Base-by-base conservation (phyloP, 2,888 invertebrate species). In the Temnothorax unifasciatus region DNA sequence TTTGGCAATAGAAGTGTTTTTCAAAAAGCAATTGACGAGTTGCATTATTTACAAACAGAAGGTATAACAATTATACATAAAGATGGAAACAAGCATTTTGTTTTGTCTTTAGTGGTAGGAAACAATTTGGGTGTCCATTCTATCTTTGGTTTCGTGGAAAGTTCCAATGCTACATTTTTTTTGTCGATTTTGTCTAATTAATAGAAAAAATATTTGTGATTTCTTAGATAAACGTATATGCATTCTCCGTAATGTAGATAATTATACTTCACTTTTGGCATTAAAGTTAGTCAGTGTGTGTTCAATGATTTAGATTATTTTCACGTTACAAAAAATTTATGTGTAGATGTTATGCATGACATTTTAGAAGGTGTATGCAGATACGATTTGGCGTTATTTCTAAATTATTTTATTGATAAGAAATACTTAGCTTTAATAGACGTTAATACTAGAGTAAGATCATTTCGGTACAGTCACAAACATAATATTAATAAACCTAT, bases 1-100 rank as follows among this genome's bases (percentile, higher is more conserved):
- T 54, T 54, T 54, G 52, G 52, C 21, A 54, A 54, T 54, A 54
- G 21, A 54, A 54, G 9, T 54, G 52, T 54, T 54, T 54, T 54
- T 21, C 21, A 54, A 54, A 54, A 54, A 54, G 52, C 52, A 54
- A 54, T 54, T 54, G 52, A 54, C 21, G 52, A 54, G 11, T 54
- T 54, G 52, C 52, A 54, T 54, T 54, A 54, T 3, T 21, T 54
- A 54, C 52, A 54, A 54, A 54, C 52, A 54, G 52, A 54, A 54
- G 52, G 52, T 54, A 52, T 52, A 54, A 21, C 9, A 54, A 54
- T 54, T 54, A 54, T 21, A 54, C 52, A 54, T 54, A 21, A 54
- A 54, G 52, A 54, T 54, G 52, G 52, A 54, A 54, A 54, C 52
- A 54, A 54, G 52, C 21, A 54, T 54, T 54, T 54, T 54, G 52